phyloP scores from a whole-genome alignment of 1,140 invertebrate genomes.

The Drosophila guanche region DNA sequence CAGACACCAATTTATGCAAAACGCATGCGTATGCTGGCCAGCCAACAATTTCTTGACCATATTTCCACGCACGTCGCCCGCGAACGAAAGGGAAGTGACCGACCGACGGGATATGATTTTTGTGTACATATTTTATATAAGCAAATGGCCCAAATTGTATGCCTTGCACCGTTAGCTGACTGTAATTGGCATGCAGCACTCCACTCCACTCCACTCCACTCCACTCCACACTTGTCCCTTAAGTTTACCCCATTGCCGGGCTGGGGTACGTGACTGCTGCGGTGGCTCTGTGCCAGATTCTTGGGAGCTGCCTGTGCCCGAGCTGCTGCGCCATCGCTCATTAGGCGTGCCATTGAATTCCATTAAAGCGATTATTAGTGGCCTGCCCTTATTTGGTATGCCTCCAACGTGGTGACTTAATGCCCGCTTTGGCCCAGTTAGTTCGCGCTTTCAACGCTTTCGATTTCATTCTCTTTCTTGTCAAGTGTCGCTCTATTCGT shows the following conservation, averaged over 20 bases:
- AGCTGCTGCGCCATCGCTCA: conserved; percentile 21
- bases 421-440: conserved; percentile 74
- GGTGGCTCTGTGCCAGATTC: conserved; percentile 67
- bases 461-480: conserved; percentile 72
- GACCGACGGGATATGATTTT: conserved; percentile 66
- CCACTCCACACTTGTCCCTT: too few species aligned
- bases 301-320: conserved; percentile 18
- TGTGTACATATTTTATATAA: conserved; percentile 73
- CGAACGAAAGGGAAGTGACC: conserved; percentile 79
- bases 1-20: conserved; percentile 67
- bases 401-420: conserved; percentile 62
- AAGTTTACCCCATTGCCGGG: conserved; percentile 3
- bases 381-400: conserved; percentile 69
- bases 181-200: conserved; percentile 68
- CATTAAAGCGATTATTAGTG: conserved; percentile 48
- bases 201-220: neutral
- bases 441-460: conserved; percentile 70
- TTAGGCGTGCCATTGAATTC: conserved; percentile 49
- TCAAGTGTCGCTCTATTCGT: conserved; percentile 41
- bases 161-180: conserved; percentile 56
- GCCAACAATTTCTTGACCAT: conserved; percentile 74
- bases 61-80: conserved; percentile 72
- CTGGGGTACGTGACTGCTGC: conserved; percentile 49
- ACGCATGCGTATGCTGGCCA: conserved; percentile 67
- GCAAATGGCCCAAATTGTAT: conserved; percentile 68